Base-by-base conservation (phyloP, 2,888 invertebrate genomes). In the Sthenelais limicola region DNA sequence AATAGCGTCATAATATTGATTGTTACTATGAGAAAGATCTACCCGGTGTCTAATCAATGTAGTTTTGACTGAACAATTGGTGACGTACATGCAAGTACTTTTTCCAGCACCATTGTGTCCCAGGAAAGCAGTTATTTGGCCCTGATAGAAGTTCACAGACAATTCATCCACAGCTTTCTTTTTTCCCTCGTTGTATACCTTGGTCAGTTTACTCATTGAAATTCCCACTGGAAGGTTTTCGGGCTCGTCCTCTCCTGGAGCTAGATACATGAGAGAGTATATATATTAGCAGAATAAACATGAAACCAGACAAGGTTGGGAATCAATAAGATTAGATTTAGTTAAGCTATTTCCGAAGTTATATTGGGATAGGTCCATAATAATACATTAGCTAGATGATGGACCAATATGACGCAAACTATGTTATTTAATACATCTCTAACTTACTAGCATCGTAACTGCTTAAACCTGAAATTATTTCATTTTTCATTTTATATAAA, bases 41-140 rank as follows among this genome's bases (percentile, higher is more conserved):
- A n/a, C n/a, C n/a, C 43, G 15, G 43, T 43, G 12, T 18, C 15
- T 43, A 9, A 15, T 12, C 43, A 43, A 15, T 12, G 9, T 43
- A 43, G 9, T 43, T 18, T 12, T 43, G 43, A 43, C 15, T 43
- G 9, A 12, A 43, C 9, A 43, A 43, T 43, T 12, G 15, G 15
- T 43, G n/a, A 78, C 84, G 80, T 77, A 86, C 87, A 87, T 80
- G 21, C 84, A 84, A n/a, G 86, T 85, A 32, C 86, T 85, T 76
- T 87, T 87, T 21, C 86, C 86, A 30, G 87, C 86, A n/a, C 87
- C 86, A 76, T 87, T 87, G 70, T 85, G 85, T 5, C 87, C 87
- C 3, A 87, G 80, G 12, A 87, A 77, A 3, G 85, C 82, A 9
- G 86, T 86, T 49, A 86, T 81, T 75, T 86, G 83, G n/a, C 83